Evolutionary conservation across 1,140 invertebrate species (phyloP).

Genomic region (Bombus sibiricus): DNA sequence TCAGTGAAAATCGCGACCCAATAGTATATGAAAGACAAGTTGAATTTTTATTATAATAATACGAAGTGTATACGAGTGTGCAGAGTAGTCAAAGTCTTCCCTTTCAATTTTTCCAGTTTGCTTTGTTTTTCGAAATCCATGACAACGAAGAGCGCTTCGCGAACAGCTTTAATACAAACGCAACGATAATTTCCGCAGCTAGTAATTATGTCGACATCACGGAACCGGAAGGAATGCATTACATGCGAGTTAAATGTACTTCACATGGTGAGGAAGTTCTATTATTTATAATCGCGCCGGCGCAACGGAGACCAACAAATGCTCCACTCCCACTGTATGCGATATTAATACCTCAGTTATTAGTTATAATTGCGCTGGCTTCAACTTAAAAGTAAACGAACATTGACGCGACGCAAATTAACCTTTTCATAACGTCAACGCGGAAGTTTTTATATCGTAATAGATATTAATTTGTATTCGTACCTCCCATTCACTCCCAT

Average conservation of each 20-base stretch:
- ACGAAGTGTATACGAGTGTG: not conserved
- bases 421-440: not conserved
- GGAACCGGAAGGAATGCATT: slow-evolving; percentile 67
- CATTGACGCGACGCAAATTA: not conserved
- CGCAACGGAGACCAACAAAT: slow-evolving; percentile 41
- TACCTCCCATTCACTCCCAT: not conserved
- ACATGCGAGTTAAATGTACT: slow-evolving; percentile 50
- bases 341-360: slow-evolving; percentile 54
- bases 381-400: not conserved
- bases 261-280: slow-evolving; percentile 52
- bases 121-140: not conserved
- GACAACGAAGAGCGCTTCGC: not conserved
- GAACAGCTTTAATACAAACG: slow-evolving; percentile 3
- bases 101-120: not conserved
- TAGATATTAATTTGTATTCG: no score
- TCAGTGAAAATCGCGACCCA: not conserved
- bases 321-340: slow-evolving; percentile 18
- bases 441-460: no score
- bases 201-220: slow-evolving; percentile 52
- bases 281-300: slow-evolving; percentile 60
- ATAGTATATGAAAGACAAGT: not conserved
- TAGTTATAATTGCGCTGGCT: slow-evolving; percentile 33
- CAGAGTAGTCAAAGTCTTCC: not conserved
- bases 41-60: not conserved
- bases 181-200: slow-evolving; percentile 41